Evolutionary conservation across 2,113 vertebrate genomes (phyloP), one percentile per base, ranked within the genome.

Genomic region (Pangasianodon gigas): DNA sequence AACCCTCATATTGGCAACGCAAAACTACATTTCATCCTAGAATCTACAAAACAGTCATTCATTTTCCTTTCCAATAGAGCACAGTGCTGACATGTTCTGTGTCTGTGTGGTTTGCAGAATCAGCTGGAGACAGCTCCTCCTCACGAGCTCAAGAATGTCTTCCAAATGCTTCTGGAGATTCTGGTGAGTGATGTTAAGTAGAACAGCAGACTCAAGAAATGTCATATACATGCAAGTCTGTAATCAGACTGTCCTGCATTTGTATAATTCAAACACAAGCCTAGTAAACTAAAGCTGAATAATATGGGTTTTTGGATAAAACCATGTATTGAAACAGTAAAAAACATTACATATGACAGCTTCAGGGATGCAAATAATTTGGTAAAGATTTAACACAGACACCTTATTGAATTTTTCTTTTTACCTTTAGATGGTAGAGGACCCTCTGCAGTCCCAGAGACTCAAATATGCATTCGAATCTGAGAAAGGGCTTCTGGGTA

Each of bases 401-500:
- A 11, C 4, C 44, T 79, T 29, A 79, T 44, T 41, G n/a, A 7
- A 26, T 62, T 44, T 44, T 51, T 29, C 10, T n/a, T 48, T 92
- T 81, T 90, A 84, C 79, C n/a, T 87, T 60, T 92, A 99, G 98
- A 97, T 99, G 74, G 96, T 98, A 92, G 98, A 99, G 93, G 98
- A 99, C 84, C 97, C 98, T 52, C 96, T 99, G 85, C 98, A 99
- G 92, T 94, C 97, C 83, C 97, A 98, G 86, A 97, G 98, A 93
- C 95, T 99, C 87, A 99, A 99, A 93, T 98, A 98, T 94, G 98
- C 98, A 11, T 99, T 99, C 94, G 98, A 99, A 95, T 98, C 98
- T 24, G 98, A 99, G 91, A 99, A 98, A 94, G 98, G 98, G 85
- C 96, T 99, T 92, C 94, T 99, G 93, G 98, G 98, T 96, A 96